Base-by-base conservation (phyloP, 2,888 invertebrate genomes). In the Drosophila stalkeri region DNA sequence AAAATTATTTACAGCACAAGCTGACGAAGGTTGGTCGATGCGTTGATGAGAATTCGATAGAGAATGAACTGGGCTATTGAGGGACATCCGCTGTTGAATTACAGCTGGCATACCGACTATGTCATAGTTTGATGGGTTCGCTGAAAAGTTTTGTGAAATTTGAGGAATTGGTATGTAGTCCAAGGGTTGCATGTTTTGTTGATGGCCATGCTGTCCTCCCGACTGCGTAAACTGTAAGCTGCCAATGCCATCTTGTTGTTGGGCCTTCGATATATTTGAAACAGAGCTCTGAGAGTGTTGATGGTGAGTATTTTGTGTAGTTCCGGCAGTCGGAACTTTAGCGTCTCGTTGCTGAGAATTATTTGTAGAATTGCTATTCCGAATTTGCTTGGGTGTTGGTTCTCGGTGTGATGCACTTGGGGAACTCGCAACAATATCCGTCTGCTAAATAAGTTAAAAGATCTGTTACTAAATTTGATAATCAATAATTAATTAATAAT, bases 31-130 rank as follows among this genome's bases (percentile, higher is more conserved):
- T 35, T 94, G 93, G 5, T 94, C 94, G 44, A 94, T 89, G 62
- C 94, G 94, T 81, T 94, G 94, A 33, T 94, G 92, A 3, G 94
- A 94, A 72, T 93, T 93, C 33, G 93, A 82, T n/a, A 93, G 80
- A 11, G 93, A 89, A 87, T 93, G 93, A 46, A 92, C 91, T 11
- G 91, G 89, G 35, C 89, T 85, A 51, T 87, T 91, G 1, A 93
- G 92, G 3, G 94, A 91, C 94, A 94, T 94, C 60, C 95, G 91
- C 90, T 95, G 94, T 78, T 96, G 96, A 52, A 96, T 95, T 1
- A 96, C 96, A 37, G 95, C 95, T 0, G 95, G 94, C 94, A 95
- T 95, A 12, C 95, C 95, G 16, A 95, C 94, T n/a, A 95, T 95
- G 52, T 96, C 95, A 84, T 95, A 95, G 73, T 95, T 94, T 3